A percentile compares a stretch with the other conserved stretches of the same genome.
These are phyloP conservation scores for Agapostemon virescens DNA, from an alignment of 2,888 invertebrate species.

Conservation along the genomic window DNA sequence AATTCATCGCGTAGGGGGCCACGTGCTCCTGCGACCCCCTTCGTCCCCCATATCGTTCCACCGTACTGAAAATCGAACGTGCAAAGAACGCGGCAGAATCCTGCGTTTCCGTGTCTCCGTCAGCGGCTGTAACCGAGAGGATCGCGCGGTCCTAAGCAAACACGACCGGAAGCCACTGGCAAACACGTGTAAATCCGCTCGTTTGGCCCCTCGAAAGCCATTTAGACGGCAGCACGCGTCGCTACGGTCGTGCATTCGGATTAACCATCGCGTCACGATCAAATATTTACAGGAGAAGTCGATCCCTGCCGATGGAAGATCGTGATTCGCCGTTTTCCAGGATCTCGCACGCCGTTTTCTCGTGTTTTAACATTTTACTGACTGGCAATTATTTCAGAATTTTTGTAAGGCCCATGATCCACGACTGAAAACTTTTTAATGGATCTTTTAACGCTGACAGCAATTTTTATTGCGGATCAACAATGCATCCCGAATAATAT, in stretches of 20 bases:
- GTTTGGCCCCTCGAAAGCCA: constrained; percentile 43
- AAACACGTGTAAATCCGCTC: constrained; percentile 47
- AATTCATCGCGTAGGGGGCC: constrained; percentile 62
- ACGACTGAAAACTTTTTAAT: no score
- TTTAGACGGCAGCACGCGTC: constrained; percentile 52
- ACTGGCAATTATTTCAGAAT: no score
- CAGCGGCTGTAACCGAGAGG: constrained; percentile 24
- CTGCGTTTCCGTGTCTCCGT: constrained; percentile 42
- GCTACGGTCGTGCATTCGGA: constrained; percentile 13
- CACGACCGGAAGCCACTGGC: constrained; percentile 46
- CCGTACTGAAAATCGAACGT: constrained; percentile 46
- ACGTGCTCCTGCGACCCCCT: constrained; percentile 61
- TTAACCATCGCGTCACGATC: constrained; percentile 6
- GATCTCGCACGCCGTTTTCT: no score
- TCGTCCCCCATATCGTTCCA: constrained; percentile 7
- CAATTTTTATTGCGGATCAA: no score
- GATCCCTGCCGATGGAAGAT: background rate
- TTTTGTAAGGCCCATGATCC: no score
- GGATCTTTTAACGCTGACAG: no score
- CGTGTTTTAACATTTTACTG: no score
- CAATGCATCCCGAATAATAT: no score
- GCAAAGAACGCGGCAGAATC: constrained; percentile 37
- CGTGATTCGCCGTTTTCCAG: constrained; percentile 1
- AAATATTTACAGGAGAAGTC: constrained; percentile 41
- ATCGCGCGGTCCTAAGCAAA: constrained; percentile 60